Evolutionary conservation across 2,113 vertebrate species (phyloP).

Genomic region (Hyla sarda): DNA sequence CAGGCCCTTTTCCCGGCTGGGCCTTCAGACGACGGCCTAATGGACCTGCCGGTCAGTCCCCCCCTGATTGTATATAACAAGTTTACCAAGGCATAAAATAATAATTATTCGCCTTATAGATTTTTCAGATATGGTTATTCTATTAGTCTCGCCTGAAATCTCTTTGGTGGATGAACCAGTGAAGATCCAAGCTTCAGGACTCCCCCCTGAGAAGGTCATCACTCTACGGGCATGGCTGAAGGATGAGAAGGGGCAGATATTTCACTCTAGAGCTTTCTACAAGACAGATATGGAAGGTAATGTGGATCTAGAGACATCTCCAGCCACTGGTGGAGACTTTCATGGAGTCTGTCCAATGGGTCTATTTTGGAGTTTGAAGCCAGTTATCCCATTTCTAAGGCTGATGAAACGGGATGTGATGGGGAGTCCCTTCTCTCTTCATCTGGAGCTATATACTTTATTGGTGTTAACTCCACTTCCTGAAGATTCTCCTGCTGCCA

Average conservation of each 20-base stretch:
- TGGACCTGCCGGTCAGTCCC: no score
- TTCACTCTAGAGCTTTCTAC: slow-evolving; percentile 78
- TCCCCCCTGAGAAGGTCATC: slow-evolving; percentile 73
- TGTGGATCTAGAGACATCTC: slow-evolving; percentile 68
- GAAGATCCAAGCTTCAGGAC: slow-evolving; percentile 71
- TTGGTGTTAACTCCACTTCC: accelerated
- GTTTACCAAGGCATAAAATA: no score
- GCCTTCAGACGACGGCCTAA: no score
- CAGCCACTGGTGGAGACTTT: slow-evolving; percentile 77
- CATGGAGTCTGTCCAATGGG: slow-evolving; percentile 81
- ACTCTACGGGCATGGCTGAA: slow-evolving; percentile 75
- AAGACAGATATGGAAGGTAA: slow-evolving; percentile 70
- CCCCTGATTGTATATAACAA: no score
- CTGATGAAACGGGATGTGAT: slow-evolving; percentile 72
- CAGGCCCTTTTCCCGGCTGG: no score
- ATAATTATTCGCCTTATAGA: no score
- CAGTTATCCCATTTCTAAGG: slow-evolving; percentile 65
- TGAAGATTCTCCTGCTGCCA: slow-evolving; percentile 55
- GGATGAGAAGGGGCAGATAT: slow-evolving; percentile 77
- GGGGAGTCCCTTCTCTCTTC: slow-evolving; percentile 66
- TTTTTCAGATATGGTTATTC: slow-evolving; percentile 47
- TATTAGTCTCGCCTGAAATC: slow-evolving; percentile 55
- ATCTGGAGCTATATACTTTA: slow-evolving; percentile 62
- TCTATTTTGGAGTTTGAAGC: slow-evolving; percentile 77
- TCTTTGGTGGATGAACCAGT: slow-evolving; percentile 72